Base-by-base conservation (phyloP, 2,797 vertebrate genomes). In the Sorex maritimensis region DNA sequence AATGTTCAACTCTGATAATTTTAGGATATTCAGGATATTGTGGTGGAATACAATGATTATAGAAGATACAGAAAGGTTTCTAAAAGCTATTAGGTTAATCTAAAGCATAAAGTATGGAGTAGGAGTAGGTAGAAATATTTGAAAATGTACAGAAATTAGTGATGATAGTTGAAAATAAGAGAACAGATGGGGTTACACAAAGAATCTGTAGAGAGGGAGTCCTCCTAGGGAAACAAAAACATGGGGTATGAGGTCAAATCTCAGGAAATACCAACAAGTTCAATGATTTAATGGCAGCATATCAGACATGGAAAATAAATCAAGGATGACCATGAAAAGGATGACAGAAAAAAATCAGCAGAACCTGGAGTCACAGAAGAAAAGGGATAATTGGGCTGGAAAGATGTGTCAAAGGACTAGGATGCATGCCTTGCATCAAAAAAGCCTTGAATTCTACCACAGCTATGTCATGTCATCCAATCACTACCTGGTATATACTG, bases 281-380 rank as follows among this genome's bases (percentile, higher is more conserved):
- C 69, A 89, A 86, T n/a, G 14, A 7, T 21, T 75, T 67, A 80
- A n/a, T 77, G 46, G 26, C 78, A 81, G 7, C 24, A 75, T 14
- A 30, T 55, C 8, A 85, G 75, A 9, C 19, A 88, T 44, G 30
- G 63, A 44, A 84, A 79, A 10, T 34, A 68, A 75, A 67, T 61
- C 78, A 67, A 84, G 46, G 63, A 46, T 13, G 38, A 85, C 17
- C 6, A 74, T 61, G 34, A 12, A 52, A 11, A 13, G 30, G 12
- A 77, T 61, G 13, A 44, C 15, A 61, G 14, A 13, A 38, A 11
- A 67, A 83, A 83, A 78, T 73, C 28, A 92, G 38, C 30, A 77
- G 49, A 92, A 24, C 78, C n/a, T 65, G 23, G n/a, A 74, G 71
- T 92, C 26, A 81, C 19, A 82, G 46, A 73, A 89, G 46, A 73